Evolutionary conservation across 2,888 invertebrate genomes (phyloP).

Genomic region (Rhopalosiphum nymphaeae): DNA sequence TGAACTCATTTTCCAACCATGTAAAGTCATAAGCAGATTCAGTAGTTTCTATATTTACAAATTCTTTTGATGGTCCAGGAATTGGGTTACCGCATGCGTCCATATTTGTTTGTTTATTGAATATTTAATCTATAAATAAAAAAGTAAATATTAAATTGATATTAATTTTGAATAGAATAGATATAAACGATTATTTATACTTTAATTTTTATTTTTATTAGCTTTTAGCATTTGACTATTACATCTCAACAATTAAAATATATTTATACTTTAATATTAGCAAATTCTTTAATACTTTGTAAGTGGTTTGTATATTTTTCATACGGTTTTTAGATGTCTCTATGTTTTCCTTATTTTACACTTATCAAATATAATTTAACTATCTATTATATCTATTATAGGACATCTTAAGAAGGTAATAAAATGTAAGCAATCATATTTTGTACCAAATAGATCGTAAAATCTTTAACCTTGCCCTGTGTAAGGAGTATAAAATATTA

Average conservation of each 20-base stretch:
- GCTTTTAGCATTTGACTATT: too few relatives aligned
- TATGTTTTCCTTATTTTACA: too few relatives aligned
- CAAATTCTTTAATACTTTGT: background rate
- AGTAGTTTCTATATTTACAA: background rate
- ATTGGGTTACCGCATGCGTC: constrained; percentile 50
- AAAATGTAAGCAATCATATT: too few relatives aligned
- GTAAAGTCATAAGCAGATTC: constrained; percentile 40
- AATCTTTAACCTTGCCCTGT: too few relatives aligned
- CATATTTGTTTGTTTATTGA: constrained; percentile 27
- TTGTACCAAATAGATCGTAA: too few relatives aligned
- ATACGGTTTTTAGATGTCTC: background rate
- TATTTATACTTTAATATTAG: background rate
- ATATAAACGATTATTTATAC: background rate
- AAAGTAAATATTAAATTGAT: background rate
- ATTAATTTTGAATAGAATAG: background rate
- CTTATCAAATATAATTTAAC: too few relatives aligned
- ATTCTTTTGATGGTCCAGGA: constrained; percentile 48
- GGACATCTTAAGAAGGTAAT: too few relatives aligned
- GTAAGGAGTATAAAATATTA: too few relatives aligned
- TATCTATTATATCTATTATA: too few relatives aligned
- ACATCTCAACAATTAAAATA: too few relatives aligned
- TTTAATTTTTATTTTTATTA: too few relatives aligned
- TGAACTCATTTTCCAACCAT: constrained; percentile 58
- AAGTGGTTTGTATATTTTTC: background rate
- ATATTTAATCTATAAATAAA: constrained; percentile 36